Base-by-base conservation (phyloP, 2,113 vertebrate species). In the Actinemys pallida region DNA sequence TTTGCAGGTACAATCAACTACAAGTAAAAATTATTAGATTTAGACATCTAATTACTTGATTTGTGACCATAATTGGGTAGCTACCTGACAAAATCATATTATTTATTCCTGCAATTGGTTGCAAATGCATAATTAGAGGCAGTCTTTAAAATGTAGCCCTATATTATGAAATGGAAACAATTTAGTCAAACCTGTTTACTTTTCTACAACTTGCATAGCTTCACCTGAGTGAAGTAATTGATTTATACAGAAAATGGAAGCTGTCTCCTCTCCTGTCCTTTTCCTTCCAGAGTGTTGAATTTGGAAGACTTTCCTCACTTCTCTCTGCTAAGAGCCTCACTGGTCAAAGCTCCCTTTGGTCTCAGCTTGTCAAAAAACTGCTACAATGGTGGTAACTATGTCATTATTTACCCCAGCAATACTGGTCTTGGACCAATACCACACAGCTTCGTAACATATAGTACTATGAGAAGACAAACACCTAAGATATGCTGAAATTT, bases 361-460 rank as follows among this genome's bases (percentile, higher is more conserved):
- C 42, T 96, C 90, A 57, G 53, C 86, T 93, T 82, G 62, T 35
- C 49, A 86, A 78, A 93, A 94, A 90, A 86, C 50, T 93, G 80
- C 59, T 81, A n/a, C 83, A 94, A 94, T 47, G 80, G 29, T 14
- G 2, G 57, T 91, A 91, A 93, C 93, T 79, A 80, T 88, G 87
- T 90, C 92, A 91, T 88, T 81, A 88, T 62, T 39, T 92, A 65
- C 86, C 90, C 89, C 84, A 57, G 53, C 25, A 10, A 3, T 75
- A n/a, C 14, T 49, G 57, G 91, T 83, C 57, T 45, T 84, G 80
- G 65, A 49, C 87, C 57, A 90, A 87, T 56, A 10, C 16, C 45
- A 81, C 17, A 81, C 42, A 91, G 42, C 50, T 85, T 84, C 79
- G 65, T 80, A 85, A 95, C 45, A 91, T 62, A 84, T 3, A 83